Conservation (phyloP, 2,113 vertebrate genomes). For the Nerophis ophidion region DNA sequence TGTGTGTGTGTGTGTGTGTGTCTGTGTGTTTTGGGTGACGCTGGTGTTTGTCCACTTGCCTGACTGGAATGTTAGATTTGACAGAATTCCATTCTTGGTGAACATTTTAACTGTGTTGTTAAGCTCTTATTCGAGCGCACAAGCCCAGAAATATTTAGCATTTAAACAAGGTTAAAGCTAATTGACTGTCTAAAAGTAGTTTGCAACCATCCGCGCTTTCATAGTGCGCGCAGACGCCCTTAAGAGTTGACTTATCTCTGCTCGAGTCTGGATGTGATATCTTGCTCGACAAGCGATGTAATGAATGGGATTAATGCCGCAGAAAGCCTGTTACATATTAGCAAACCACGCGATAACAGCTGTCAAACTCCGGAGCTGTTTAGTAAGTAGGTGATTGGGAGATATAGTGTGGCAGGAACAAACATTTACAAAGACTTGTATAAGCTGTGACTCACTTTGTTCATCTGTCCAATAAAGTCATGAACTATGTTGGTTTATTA, state of each 20-base stretch:
- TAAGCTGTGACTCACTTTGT: not conserved
- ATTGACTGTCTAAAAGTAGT: slow-evolving; percentile 7
- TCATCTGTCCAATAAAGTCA: not conserved
- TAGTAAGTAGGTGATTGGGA: slow-evolving; percentile 15
- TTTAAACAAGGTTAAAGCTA: slow-evolving; percentile 14
- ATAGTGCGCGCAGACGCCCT: slow-evolving; percentile 11
- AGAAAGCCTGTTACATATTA: slow-evolving; percentile 23
- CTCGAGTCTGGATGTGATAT: slow-evolving; percentile 21
- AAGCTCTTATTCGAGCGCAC: not conserved
- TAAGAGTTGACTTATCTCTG: slow-evolving; percentile 17
- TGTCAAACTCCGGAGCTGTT: slow-evolving; percentile 14
- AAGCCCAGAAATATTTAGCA: not conserved
- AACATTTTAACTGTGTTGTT: not conserved
- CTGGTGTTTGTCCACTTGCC: slow-evolving; percentile 1
- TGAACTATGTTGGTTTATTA: no score
- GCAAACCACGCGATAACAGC: slow-evolving; percentile 27
- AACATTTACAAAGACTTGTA: slow-evolving; percentile 1
- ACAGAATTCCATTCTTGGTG: not conserved
- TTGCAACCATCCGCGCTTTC: slow-evolving; percentile 1
- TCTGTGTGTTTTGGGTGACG: not conserved
- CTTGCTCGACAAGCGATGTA: slow-evolving; percentile 16
- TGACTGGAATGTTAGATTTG: not conserved
- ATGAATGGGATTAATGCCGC: slow-evolving; percentile 20
- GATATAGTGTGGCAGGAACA: not conserved
- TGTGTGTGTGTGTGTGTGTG: slow-evolving; percentile 7